These are phyloP conservation scores for Samia ricini DNA, from an alignment of 1,140 invertebrate species.

Conservation along the genomic window DNA sequence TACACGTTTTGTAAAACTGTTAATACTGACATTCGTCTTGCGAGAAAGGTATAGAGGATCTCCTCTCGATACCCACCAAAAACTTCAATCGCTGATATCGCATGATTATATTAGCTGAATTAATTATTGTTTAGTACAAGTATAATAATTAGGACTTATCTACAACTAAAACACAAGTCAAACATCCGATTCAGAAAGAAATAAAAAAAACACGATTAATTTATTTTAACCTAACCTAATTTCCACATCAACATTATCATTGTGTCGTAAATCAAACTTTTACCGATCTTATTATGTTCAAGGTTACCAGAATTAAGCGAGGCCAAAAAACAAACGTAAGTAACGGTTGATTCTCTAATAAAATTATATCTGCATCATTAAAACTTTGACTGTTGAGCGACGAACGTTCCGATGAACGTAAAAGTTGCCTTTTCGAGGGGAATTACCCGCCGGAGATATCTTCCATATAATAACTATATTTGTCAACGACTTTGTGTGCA, in stretches of 20 bases:
- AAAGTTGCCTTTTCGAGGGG: slow-evolving; percentile 3
- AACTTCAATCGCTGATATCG: too few species aligned
- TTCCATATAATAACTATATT: background rate
- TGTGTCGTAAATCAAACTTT: slow-evolving; percentile 6
- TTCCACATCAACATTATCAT: background rate
- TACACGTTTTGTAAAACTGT: too few species aligned
- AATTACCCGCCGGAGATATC: background rate
- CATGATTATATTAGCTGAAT: too few species aligned
- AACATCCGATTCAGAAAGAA: background rate
- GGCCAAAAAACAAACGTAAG: slow-evolving; percentile 15
- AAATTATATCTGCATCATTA: slow-evolving; percentile 15
- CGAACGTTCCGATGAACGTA: background rate
- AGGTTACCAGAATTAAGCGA: slow-evolving; percentile 3
- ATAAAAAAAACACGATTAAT: background rate
- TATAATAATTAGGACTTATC: too few species aligned
- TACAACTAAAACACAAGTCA: too few species aligned
- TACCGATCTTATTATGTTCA: background rate
- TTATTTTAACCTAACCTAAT: background rate
- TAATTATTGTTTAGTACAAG: too few species aligned
- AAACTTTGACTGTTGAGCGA: slow-evolving; percentile 13
- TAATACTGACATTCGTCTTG: too few species aligned
- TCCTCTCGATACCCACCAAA: too few species aligned
- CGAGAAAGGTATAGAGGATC: too few species aligned
- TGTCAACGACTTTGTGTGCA: too few species aligned
- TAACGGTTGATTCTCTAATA: slow-evolving; percentile 9